Evolutionary conservation across 1,140 invertebrate genomes (phyloP), one percentile per base, ranked within the genome.

Genomic region (Formica exsecta): DNA sequence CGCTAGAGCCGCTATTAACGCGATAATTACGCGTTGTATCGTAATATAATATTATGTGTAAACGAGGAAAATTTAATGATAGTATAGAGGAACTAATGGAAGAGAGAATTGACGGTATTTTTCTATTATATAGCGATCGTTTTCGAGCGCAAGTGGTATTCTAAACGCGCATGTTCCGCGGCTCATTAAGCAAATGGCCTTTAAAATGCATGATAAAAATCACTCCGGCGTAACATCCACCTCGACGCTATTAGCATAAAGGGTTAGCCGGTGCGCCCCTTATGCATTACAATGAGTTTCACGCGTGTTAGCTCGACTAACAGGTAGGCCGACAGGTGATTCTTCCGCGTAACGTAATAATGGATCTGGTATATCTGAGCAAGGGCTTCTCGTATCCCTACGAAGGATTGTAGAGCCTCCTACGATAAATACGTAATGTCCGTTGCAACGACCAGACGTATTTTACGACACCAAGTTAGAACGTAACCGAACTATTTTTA

Each of bases 121-220:
- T 5, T 11, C 8, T 48, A 61, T 59, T 48, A 32, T 48, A 32
- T 4, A 25, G 41, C 36, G n/a, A 22, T 74, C 38, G 29, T 73
- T 73, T 48, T 61, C 38, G 7, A 73, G 54, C 79, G 16, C 79
- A 83, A 73, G 61, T 74, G 68, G 32, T 62, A 61, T 1, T n/a
- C 19, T 73, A 88, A 89, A 65, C 74, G 44, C 51, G 86, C 84
- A 89, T 85, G 85, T 90, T 91, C 87, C 86, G 79, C 87, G 90
- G 87, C 89, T 92, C 89, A 92, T 94, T 93, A 92, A 91, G 89
- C 89, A 93, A 93, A 92, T 91, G 89, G 79, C 74, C 84, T 89
- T 93, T 92, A 93, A 94, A 92, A 85, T 86, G 85, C 38, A 64
- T 61, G 86, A 90, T 90, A 90, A 90, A 85, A 90, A 90, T 90